Evolutionary conservation across 2,113 vertebrate species (phyloP).

Genomic region (Gallinago undulata): DNA sequence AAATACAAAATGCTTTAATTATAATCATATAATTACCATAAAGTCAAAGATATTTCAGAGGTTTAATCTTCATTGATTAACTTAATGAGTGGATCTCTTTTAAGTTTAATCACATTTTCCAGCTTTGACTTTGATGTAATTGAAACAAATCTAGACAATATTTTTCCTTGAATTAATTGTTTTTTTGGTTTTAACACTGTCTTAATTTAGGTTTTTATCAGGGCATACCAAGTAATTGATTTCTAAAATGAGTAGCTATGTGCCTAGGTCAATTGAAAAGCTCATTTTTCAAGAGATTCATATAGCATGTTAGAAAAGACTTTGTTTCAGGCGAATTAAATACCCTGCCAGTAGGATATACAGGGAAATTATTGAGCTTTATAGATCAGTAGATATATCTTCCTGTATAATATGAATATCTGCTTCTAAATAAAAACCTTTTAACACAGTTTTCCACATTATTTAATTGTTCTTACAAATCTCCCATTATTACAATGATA

Average conservation of each 20-base stretch:
- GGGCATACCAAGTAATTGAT: not conserved
- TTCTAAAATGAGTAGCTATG: not conserved
- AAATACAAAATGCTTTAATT: not conserved
- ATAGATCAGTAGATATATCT: not conserved
- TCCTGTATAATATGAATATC: not conserved
- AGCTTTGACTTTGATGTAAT: slow-evolving; percentile 1
- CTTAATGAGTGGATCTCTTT: not conserved
- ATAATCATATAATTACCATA: not conserved
- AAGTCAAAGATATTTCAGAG: not conserved
- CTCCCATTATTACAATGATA: not conserved
- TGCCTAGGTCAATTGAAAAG: not conserved
- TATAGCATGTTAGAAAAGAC: not conserved
- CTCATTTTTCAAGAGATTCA: not conserved
- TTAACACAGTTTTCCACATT: not conserved
- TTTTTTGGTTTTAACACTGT: not conserved
- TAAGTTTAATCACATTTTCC: not conserved
- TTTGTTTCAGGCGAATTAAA: not conserved
- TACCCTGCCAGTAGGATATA: not conserved
- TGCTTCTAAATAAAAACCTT: not conserved
- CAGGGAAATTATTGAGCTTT: not conserved
- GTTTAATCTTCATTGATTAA: not conserved
- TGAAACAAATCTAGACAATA: slow-evolving; percentile 6
- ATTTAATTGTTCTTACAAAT: not conserved
- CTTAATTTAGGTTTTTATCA: not conserved
- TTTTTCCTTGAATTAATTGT: slow-evolving; percentile 17